Evolutionary conservation across 2,113 vertebrate genomes (phyloP).

Genomic region (Athene cunicularia): DNA sequence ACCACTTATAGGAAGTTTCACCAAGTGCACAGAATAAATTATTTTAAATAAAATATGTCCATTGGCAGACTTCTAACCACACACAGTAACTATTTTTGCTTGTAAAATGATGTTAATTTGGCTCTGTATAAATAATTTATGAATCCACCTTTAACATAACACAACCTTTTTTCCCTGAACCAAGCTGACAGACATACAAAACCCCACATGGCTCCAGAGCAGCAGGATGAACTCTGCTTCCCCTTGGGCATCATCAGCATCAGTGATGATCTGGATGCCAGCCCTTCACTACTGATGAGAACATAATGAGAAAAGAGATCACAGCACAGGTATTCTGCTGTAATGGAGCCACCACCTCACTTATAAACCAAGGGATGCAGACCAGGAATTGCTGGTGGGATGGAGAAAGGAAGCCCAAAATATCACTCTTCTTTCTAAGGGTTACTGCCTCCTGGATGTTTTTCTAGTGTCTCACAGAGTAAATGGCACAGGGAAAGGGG

Average conservation of each 20-base stretch:
- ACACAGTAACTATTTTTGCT: background rate
- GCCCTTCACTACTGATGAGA: background rate
- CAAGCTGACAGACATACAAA: background rate
- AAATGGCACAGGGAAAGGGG: accelerated
- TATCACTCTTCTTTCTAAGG: background rate
- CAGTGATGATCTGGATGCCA: background rate
- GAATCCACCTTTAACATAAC: background rate
- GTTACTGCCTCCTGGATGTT: background rate
- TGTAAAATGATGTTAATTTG: background rate
- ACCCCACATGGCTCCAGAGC: background rate
- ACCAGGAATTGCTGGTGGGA: background rate
- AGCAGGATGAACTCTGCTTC: background rate
- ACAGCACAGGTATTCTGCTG: background rate
- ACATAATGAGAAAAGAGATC: background rate
- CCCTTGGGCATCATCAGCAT: background rate
- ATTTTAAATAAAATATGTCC: background rate
- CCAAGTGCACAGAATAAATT: background rate
- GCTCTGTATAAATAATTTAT: background rate
- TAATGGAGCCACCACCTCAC: background rate
- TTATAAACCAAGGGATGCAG: background rate
- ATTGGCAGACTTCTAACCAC: background rate
- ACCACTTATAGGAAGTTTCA: background rate
- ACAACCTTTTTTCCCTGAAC: background rate
- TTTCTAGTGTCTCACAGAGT: background rate
- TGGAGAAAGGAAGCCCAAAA: background rate